A percentile compares a stretch with the other conserved stretches of the same genome.
phyloP scores from a whole-genome alignment of 2,888 invertebrate genomes.

The Xiphydria camelus region DNA sequence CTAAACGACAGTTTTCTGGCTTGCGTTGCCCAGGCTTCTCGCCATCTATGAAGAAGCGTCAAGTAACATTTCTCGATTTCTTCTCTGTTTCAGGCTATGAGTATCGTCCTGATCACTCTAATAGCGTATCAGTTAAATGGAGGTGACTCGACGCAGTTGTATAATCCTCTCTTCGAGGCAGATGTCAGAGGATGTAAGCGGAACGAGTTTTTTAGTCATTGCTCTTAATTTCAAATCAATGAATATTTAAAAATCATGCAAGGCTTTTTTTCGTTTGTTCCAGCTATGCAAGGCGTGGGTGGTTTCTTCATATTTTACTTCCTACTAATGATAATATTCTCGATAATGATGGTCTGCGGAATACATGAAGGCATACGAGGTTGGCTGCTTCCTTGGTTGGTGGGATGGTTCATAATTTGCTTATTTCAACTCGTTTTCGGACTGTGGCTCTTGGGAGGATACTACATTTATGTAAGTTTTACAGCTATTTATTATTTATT shows the following conservation, averaged over 20 bases:
- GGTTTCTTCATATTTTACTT: slow-evolving; percentile 66
- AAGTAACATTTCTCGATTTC: too few relatives aligned
- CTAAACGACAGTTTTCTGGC: too few relatives aligned
- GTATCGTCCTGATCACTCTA: slow-evolving; percentile 74
- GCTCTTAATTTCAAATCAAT: neutral
- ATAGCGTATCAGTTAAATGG: slow-evolving; percentile 78
- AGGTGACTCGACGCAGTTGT: slow-evolving; percentile 87
- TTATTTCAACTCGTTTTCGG: slow-evolving; percentile 79
- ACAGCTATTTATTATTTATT: slow-evolving; percentile 6
- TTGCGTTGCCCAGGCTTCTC: too few relatives aligned
- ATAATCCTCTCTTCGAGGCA: slow-evolving; percentile 87
- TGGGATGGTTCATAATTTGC: slow-evolving; percentile 69
- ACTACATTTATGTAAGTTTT: slow-evolving; percentile 85
- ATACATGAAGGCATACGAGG: slow-evolving; percentile 75
- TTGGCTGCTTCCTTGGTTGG: slow-evolving; percentile 80
- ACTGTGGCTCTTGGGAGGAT: slow-evolving; percentile 84
- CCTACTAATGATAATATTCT: slow-evolving; percentile 61
- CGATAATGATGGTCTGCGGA: slow-evolving; percentile 67
- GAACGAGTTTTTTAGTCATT: slow-evolving; percentile 3
- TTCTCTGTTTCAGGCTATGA: slow-evolving; percentile 63
- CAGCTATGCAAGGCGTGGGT: slow-evolving; percentile 77
- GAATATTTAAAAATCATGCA: slow-evolving; percentile 3
- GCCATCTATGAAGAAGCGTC: too few relatives aligned
- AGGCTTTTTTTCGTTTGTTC: slow-evolving; percentile 40
- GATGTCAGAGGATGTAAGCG: slow-evolving; percentile 76